Conservation (phyloP, 2,888 invertebrate genomes). For the Thymelicus acteon region DNA sequence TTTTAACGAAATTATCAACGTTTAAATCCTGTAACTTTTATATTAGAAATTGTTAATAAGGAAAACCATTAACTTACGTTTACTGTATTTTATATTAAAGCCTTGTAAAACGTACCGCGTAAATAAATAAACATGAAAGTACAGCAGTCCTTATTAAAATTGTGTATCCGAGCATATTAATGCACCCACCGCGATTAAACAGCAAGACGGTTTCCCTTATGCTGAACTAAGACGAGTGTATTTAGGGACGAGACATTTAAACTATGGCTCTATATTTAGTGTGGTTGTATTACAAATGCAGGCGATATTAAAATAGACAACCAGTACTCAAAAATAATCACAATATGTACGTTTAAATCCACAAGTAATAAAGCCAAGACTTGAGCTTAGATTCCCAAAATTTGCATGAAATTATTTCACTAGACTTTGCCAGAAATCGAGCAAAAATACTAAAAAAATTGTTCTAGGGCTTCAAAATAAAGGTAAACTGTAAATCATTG, state of each 20-base stretch:
- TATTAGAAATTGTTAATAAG: too few species aligned
- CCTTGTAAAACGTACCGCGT: not conserved
- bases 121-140: not conserved
- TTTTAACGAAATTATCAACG: too few species aligned
- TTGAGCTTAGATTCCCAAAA: too few species aligned
- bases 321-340: not conserved
- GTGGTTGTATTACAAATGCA: too few species aligned
- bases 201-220: not conserved
- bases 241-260: not conserved
- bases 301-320: not conserved
- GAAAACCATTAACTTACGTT: not conserved
- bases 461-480: not conserved
- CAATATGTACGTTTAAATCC: not conserved
- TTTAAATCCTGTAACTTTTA: too few species aligned
- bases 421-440: too few species aligned
- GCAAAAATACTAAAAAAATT: not conserved
- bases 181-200: slow-evolving; percentile 1
- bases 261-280: not conserved
- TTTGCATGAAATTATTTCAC: too few species aligned
- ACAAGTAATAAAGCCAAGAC: too few species aligned
- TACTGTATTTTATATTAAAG: not conserved
- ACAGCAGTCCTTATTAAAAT: slow-evolving; percentile 8
- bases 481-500: slow-evolving; percentile 1
- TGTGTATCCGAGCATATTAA: slow-evolving; percentile 1
- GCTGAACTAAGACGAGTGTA: not conserved